Conservation (phyloP, 1,140 invertebrate genomes). For the Cydia pomonella region DNA sequence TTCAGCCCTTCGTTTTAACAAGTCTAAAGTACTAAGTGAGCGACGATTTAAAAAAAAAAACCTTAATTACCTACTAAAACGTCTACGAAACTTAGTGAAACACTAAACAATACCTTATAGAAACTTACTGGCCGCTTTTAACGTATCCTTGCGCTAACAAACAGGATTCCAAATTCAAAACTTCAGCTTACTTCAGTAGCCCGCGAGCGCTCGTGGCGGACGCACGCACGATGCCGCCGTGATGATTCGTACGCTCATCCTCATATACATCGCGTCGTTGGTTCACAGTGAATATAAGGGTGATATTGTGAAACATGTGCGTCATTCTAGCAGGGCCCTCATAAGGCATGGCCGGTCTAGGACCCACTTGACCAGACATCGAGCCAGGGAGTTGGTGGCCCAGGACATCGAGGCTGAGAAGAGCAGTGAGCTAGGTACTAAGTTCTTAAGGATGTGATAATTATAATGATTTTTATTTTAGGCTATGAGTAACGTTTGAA, state of each 20-base stretch:
- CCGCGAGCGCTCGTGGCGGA: constrained; percentile 16
- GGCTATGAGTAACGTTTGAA: no score
- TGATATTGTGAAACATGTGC: constrained; percentile 34
- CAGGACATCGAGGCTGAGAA: constrained; percentile 27
- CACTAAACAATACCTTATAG: not conserved
- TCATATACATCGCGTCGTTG: constrained; percentile 31
- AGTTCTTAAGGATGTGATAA: not conserved
- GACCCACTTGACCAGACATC: constrained; percentile 16
- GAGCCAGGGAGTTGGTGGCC: constrained; percentile 18
- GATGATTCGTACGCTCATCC: constrained; percentile 25
- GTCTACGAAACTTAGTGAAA: no score
- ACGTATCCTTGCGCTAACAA: constrained; percentile 11
- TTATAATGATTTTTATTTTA: not conserved
- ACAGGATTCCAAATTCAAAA: constrained; percentile 25
- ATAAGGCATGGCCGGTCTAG: constrained; percentile 32
- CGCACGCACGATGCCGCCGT: constrained; percentile 27
- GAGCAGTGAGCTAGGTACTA: constrained; percentile 29
- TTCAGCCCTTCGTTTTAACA: no score
- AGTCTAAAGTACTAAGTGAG: no score
- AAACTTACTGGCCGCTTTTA: constrained; percentile 4
- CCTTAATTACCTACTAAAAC: no score
- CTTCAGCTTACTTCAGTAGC: constrained; percentile 12
- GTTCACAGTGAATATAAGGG: constrained; percentile 32
- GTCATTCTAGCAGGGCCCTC: constrained; percentile 27
- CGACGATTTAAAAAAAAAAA: no score